Conservation (phyloP, 2,797 vertebrate genomes). For the Lutjanus campechanus region DNA sequence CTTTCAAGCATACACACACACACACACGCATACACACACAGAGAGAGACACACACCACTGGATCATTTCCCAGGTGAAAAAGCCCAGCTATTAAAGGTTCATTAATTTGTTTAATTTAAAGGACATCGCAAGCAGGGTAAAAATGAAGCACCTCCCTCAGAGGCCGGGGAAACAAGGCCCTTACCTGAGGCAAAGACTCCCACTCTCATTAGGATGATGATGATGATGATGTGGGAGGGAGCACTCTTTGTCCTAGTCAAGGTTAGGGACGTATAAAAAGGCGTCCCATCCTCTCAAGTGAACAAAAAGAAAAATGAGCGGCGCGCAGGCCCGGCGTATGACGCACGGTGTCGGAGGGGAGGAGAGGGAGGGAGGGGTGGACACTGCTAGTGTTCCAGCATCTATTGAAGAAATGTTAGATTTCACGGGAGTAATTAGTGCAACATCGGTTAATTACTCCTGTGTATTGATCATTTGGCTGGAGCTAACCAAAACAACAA, state of each 20-base stretch:
- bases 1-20: conserved; percentile 29
- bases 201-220: conserved; percentile 84
- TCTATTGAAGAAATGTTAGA: conserved; percentile 70
- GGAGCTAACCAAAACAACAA: conserved; percentile 70
- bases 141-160: conserved; percentile 71
- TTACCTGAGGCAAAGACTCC: conserved; percentile 85
- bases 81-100: conserved; percentile 80
- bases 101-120: conserved; percentile 88
- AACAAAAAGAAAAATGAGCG: conserved; percentile 43
- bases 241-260: conserved; percentile 82
- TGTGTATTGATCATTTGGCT: conserved; percentile 80
- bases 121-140: conserved; percentile 73
- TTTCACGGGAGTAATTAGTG: conserved; percentile 83
- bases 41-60: not conserved
- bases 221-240: conserved; percentile 74
- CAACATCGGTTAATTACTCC: conserved; percentile 81
- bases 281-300: conserved; percentile 53
- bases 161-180: conserved; percentile 73
- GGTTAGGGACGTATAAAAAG: conserved; percentile 77
- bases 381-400: conserved; percentile 9
- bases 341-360: not conserved
- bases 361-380: conserved; percentile 17
- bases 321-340: not conserved
- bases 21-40: too few relatives aligned
- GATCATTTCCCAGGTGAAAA: conserved; percentile 69